Evolutionary conservation across 1,140 invertebrate species (phyloP).

Genomic region (Helicoverpa zea): DNA sequence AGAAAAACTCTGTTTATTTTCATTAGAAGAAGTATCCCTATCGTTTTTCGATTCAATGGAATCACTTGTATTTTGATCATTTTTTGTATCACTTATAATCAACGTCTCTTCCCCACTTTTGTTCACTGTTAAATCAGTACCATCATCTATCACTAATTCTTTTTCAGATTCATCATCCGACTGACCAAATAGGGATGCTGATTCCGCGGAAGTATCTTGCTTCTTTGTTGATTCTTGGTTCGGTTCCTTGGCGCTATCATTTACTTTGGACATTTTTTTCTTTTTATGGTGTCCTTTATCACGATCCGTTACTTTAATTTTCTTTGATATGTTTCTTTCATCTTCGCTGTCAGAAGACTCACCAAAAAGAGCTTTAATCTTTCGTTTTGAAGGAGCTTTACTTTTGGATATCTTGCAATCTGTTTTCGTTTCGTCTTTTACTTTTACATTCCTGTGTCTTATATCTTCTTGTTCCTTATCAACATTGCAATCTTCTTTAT

Average conservation of each 20-base stretch:
- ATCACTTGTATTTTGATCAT: slow-evolving; percentile 23
- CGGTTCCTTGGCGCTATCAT: slow-evolving; percentile 5
- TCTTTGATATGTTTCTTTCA: slow-evolving; percentile 56
- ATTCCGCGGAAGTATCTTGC: slow-evolving; percentile 40
- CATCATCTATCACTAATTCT: slow-evolving; percentile 66
- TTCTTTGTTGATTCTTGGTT: slow-evolving; percentile 16
- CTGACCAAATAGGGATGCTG: slow-evolving; percentile 60
- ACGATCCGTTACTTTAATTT: neutral
- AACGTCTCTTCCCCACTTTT: slow-evolving; percentile 36
- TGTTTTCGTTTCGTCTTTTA: slow-evolving; percentile 51
- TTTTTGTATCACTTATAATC: slow-evolving; percentile 25
- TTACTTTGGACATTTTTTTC: slow-evolving; percentile 11
- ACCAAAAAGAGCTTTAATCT: slow-evolving; percentile 84
- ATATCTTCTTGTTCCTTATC: slow-evolving; percentile 51
- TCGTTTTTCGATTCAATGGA: neutral
- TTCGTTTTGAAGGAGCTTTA: slow-evolving; percentile 77
- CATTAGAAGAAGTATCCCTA: neutral
- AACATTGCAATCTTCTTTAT: slow-evolving; percentile 51
- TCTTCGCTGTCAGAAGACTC: slow-evolving; percentile 80
- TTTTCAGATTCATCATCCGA: slow-evolving; percentile 66
- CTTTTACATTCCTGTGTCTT: slow-evolving; percentile 24
- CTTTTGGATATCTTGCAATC: slow-evolving; percentile 53
- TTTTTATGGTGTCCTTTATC: slow-evolving; percentile 42
- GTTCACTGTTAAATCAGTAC: slow-evolving; percentile 46
- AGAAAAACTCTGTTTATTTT: slow-evolving; percentile 31